Evolutionary conservation across 2,888 invertebrate genomes (phyloP).

Genomic region (Spialia ferax): DNA sequence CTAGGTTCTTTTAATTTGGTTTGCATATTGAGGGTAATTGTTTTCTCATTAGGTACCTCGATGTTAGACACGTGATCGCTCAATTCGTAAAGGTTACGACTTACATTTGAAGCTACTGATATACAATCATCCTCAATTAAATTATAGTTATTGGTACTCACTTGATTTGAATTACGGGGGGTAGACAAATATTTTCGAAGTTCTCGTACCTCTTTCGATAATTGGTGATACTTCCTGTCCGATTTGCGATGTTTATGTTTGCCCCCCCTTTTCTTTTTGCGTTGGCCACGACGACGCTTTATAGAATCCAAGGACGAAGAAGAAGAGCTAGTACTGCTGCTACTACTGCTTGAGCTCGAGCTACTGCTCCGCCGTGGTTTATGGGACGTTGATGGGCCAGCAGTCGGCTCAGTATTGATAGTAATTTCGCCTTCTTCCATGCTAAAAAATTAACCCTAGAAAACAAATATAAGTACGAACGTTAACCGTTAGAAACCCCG

Average conservation of each 20-base stretch:
- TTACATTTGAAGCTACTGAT: background rate
- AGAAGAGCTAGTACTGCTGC: background rate
- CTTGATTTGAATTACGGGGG: background rate
- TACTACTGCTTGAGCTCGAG: background rate
- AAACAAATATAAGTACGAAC: background rate
- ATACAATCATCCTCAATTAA: background rate
- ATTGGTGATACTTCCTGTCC: constrained; percentile 7
- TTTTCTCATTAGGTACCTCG: background rate
- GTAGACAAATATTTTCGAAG: background rate
- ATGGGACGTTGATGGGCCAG: background rate
- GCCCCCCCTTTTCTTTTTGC: constrained; percentile 20
- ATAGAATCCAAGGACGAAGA: background rate
- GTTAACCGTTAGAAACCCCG: background rate
- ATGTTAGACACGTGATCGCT: background rate
- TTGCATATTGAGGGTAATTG: background rate
- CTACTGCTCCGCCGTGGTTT: background rate
- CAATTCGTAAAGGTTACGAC: constrained; percentile 3
- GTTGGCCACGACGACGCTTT: constrained; percentile 5
- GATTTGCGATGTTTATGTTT: constrained; percentile 14
- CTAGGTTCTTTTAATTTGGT: constrained; percentile 11
- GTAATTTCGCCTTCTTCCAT: background rate
- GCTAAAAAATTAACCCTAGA: background rate
- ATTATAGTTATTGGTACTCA: background rate
- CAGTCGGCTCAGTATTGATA: background rate
- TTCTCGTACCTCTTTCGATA: constrained; percentile 11